phyloP scores from a whole-genome alignment of 2,113 vertebrate genomes.

The Platysteira castanea region DNA sequence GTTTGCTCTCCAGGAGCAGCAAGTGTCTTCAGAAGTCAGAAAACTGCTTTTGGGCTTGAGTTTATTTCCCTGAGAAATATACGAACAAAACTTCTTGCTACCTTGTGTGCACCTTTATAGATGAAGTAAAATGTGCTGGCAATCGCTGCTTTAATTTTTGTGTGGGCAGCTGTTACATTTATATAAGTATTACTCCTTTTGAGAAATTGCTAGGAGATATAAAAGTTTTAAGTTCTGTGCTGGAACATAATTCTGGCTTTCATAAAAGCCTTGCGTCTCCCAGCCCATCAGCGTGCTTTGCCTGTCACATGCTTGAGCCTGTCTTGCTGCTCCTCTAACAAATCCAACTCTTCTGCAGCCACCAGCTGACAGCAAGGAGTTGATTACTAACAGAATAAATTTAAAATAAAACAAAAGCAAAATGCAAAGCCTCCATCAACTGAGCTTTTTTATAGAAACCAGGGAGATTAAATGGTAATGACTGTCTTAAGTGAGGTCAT shows the following conservation, averaged over 20 bases:
- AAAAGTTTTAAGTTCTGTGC: conserved; percentile 7
- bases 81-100: neutral
- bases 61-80: neutral
- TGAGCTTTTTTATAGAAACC: neutral
- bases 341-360: neutral
- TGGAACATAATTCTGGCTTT: neutral
- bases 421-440: neutral
- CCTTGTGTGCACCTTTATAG: neutral
- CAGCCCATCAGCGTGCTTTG: neutral
- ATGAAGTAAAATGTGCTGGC: neutral
- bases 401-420: neutral
- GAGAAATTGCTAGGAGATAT: neutral
- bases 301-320: neutral
- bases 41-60: neutral
- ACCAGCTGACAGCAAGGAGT: neutral
- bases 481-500: neutral
- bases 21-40: neutral
- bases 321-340: neutral
- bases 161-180: conserved; percentile 7
- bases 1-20: neutral
- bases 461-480: neutral
- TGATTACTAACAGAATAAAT: neutral
- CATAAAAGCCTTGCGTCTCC: neutral
- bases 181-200: neutral
- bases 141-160: conserved; percentile 37